A percentile compares a stretch with the other conserved stretches of the same genome.
Evolutionary conservation across 2,888 invertebrate species (phyloP).

Genomic region (Drosophila demipolita): DNA sequence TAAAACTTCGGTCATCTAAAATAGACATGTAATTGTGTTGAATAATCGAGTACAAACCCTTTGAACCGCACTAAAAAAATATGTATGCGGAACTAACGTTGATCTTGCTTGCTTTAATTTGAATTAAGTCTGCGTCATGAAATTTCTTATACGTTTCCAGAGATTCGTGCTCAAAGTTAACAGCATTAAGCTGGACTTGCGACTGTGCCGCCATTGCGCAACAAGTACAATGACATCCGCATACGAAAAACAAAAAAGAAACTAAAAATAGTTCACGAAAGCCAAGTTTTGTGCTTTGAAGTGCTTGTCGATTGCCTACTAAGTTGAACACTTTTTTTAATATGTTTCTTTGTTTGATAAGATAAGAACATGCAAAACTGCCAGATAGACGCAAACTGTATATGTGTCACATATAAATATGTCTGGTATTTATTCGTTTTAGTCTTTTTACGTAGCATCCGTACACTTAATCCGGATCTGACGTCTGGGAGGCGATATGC

Average conservation of each 20-base stretch:
- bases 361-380: constrained; percentile 53
- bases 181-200: constrained; percentile 37
- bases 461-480: constrained; percentile 35
- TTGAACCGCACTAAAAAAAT: constrained; percentile 15
- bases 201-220: constrained; percentile 47
- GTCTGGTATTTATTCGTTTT: constrained; percentile 5
- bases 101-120: constrained; percentile 23
- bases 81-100: constrained; percentile 53
- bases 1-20: constrained; percentile 92
- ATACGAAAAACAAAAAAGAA: constrained; percentile 31
- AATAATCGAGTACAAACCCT: neutral
- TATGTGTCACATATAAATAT: constrained; percentile 48
- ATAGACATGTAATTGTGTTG: constrained; percentile 18
- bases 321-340: constrained; percentile 36
- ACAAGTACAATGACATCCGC: constrained; percentile 31
- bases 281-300: constrained; percentile 55
- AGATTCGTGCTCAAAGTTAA: constrained; percentile 17
- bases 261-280: constrained; percentile 23
- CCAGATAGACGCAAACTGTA: constrained; percentile 21
- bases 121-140: constrained; percentile 32
- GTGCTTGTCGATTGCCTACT: constrained; percentile 54
- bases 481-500: constrained; percentile 26
- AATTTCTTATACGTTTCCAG: constrained; percentile 36
- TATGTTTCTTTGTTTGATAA: constrained; percentile 52
- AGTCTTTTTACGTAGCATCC: neutral